Percentiles rank a stretch among this genome's conserved stretches.
These are phyloP conservation scores for Oryzias dopingdopingensis DNA, from an alignment of 2,797 vertebrate genomes.

Conservation along the genomic window DNA sequence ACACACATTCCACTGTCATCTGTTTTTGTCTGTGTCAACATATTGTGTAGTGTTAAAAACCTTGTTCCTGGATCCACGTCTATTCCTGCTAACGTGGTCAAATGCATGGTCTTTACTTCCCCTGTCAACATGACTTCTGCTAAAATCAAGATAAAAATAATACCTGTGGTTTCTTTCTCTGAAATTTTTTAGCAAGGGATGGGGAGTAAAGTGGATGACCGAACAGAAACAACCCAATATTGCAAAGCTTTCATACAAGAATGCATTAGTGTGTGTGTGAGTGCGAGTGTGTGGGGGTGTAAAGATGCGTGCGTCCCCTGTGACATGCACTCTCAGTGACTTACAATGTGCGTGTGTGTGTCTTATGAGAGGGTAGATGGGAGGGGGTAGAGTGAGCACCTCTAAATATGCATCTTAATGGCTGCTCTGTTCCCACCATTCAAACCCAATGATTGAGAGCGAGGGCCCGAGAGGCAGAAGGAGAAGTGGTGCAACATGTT, in stretches of 20 bases:
- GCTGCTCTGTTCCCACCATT: conserved; percentile 74
- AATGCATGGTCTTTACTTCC: conserved; percentile 4
- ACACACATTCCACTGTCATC: conserved; percentile 20
- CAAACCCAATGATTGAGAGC: conserved; percentile 55
- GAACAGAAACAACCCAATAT: conserved; percentile 35
- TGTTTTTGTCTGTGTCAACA: conserved; percentile 10
- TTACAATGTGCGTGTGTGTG: conserved; percentile 56
- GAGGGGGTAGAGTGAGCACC: conserved; percentile 37
- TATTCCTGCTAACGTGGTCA: conserved; percentile 9
- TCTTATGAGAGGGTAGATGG: conserved; percentile 54
- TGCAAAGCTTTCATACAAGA: conserved; percentile 42
- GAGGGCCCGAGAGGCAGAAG: conserved; percentile 27
- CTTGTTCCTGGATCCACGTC: conserved; percentile 3
- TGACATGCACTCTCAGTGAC: conserved; percentile 64
- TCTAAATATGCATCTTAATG: conserved; percentile 76
- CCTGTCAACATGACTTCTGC: conserved; percentile 6
- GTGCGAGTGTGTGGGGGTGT: conserved; percentile 27
- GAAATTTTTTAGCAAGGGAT: conserved; percentile 3
- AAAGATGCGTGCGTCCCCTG: conserved; percentile 50
- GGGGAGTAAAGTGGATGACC: conserved; percentile 17
- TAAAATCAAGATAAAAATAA: conserved; percentile 8
- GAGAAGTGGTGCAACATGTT: conserved; percentile 58
- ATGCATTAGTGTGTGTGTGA: conserved; percentile 27
- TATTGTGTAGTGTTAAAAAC: conserved; percentile 4
- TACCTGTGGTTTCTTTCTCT: not conserved